Conservation (phyloP, 2,797 vertebrate species). For the Coregonus sp. region DNA sequence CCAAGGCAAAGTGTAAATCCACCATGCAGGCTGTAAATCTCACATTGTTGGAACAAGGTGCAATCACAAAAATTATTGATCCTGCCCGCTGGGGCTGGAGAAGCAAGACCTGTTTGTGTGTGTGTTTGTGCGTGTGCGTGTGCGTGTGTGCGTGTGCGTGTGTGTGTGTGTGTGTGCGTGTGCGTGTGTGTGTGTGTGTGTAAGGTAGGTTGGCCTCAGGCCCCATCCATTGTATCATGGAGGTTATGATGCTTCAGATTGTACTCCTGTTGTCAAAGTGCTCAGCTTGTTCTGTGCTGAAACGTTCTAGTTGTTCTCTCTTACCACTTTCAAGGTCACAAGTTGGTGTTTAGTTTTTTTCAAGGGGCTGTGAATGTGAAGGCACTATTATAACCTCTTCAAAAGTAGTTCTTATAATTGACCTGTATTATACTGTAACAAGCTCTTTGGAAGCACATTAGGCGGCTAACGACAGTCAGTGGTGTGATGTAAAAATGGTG, state of each 20-base stretch:
- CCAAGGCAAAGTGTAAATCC: constrained; percentile 99
- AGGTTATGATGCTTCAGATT: constrained; percentile 57
- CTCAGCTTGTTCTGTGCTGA: constrained; percentile 60
- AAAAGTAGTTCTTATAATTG: neutral
- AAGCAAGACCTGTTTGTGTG: neutral
- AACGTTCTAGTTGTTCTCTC: neutral
- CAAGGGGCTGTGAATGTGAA: constrained; percentile 11
- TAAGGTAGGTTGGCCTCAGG: constrained; percentile 35
- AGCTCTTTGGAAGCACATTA: neutral
- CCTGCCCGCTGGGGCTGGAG: constrained; percentile 74
- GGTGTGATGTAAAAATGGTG: constrained; percentile 1
- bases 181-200: constrained; percentile 23
- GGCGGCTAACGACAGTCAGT: neutral
- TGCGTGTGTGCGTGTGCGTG: constrained; percentile 21
- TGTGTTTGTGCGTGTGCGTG: constrained; percentile 65
- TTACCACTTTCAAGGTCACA: constrained; percentile 33
- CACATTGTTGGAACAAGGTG: constrained; percentile 99
- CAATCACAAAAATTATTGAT: constrained; percentile 99
- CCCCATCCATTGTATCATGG: constrained; percentile 66
- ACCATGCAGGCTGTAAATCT: constrained; percentile 96
- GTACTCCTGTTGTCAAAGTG: constrained; percentile 64
- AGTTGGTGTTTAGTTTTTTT: constrained; percentile 21
- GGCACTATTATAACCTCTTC: neutral
- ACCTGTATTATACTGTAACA: neutral
- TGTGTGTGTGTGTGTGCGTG: constrained; percentile 18